A percentile compares a stretch with the other conserved stretches of the same genome.
phyloP scores from a whole-genome alignment of 2,113 vertebrate genomes.

The Lanius ludovicianus region DNA sequence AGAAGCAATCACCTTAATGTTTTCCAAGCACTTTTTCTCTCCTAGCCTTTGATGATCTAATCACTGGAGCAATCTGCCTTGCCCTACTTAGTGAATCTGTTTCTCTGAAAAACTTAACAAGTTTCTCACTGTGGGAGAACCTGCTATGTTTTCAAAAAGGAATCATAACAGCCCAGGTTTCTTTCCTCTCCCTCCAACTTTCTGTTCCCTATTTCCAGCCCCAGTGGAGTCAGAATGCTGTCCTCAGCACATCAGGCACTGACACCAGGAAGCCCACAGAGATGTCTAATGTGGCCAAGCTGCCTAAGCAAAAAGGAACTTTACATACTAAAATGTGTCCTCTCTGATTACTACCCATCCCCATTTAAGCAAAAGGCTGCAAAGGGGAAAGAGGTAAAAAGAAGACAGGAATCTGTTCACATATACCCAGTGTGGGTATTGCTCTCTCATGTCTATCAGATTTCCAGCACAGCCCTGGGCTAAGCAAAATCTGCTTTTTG shows the following conservation, averaged over 20 bases:
- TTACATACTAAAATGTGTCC: background rate
- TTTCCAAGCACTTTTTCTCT: background rate
- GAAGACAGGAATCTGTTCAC: background rate
- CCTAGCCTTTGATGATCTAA: slow-evolving; percentile 11
- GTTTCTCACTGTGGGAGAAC: background rate
- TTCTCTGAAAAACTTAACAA: background rate
- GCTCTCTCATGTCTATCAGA: background rate
- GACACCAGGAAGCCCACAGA: background rate
- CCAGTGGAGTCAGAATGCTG: background rate
- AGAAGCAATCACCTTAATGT: slow-evolving; percentile 2
- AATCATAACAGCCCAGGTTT: background rate
- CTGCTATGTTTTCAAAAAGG: background rate
- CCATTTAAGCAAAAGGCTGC: background rate
- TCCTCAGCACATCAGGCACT: background rate
- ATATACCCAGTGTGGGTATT: background rate
- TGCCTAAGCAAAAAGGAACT: background rate
- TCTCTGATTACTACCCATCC: background rate
- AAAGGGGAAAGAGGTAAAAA: background rate
- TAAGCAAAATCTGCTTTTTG: background rate
- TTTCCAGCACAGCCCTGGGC: background rate
- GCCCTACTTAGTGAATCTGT: background rate
- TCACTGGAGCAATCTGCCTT: slow-evolving; percentile 13
- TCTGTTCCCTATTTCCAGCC: background rate
- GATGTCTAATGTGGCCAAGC: background rate
- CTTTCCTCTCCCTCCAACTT: background rate